A percentile compares a stretch with the other conserved stretches of the same genome.
phyloP scores from a whole-genome alignment of 2,888 invertebrate genomes.

The Mesorhabditis belari region DNA sequence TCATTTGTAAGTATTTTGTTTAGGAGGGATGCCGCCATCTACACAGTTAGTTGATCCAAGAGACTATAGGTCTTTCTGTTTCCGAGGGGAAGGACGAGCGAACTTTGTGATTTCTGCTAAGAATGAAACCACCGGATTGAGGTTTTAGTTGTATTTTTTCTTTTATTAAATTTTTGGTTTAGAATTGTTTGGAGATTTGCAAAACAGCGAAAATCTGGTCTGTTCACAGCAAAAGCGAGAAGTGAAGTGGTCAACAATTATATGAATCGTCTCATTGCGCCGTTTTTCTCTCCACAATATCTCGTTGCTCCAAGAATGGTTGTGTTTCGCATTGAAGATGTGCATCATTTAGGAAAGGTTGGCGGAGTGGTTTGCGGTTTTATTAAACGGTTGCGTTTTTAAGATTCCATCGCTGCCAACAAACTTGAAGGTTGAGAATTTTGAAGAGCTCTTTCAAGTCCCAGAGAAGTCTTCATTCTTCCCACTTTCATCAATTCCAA shows the following conservation, averaged over 20 bases:
- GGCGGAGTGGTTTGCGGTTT: conserved; percentile 7
- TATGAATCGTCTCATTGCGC: conserved; percentile 34
- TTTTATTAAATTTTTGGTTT: conserved; percentile 6
- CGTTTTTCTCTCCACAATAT: conserved; percentile 28
- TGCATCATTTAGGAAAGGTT: conserved; percentile 48
- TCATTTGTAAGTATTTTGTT: too few species aligned
- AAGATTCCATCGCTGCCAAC: conserved; percentile 39
- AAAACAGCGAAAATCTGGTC: conserved; percentile 42
- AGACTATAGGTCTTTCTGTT: conserved; percentile 44
- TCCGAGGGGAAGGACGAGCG: conserved; percentile 49
- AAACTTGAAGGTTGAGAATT: conserved; percentile 38
- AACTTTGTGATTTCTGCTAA: conserved; percentile 51
- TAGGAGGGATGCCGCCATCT: neutral
- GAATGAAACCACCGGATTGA: conserved; percentile 18
- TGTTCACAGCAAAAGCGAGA: conserved; percentile 38
- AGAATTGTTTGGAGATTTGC: conserved; percentile 52
- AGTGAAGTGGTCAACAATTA: conserved; percentile 31
- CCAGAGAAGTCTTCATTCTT: conserved; percentile 25
- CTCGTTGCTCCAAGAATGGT: conserved; percentile 38
- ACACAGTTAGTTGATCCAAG: conserved; percentile 19
- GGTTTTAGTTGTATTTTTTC: conserved; percentile 18
- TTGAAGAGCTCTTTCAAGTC: conserved; percentile 27
- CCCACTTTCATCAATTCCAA: conserved; percentile 14
- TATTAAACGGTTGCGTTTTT: neutral
- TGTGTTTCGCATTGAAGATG: conserved; percentile 32